Conservation (phyloP, 2,888 invertebrate species). For the Luperina testacea region DNA sequence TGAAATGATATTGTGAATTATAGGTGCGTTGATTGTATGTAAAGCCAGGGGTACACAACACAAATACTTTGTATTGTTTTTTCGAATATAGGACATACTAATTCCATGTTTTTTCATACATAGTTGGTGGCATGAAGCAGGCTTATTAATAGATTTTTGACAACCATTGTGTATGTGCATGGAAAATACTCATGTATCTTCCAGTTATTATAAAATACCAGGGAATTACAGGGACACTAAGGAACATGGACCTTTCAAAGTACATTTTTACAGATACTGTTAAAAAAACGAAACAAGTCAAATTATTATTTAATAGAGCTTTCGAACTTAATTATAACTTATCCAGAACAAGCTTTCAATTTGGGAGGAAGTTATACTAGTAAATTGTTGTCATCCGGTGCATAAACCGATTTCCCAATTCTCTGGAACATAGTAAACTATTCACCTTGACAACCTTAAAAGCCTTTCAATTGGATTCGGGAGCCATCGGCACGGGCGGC, state of each 20-base stretch:
- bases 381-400: conserved; percentile 16
- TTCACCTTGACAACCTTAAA: conserved; percentile 43
- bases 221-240: neutral
- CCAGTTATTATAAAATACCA: neutral
- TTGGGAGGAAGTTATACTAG: neutral
- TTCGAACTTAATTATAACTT: neutral
- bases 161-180: neutral
- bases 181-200: neutral
- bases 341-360: neutral
- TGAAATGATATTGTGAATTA: conserved; percentile 13
- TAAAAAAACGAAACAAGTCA: neutral
- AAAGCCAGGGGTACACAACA: neutral
- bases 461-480: conserved; percentile 51
- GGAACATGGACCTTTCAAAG: neutral
- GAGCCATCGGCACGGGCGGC: conserved; percentile 32
- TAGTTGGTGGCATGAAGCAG: neutral
- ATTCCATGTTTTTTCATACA: too few relatives aligned
- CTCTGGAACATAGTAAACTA: conserved; percentile 20
- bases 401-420: conserved; percentile 17
- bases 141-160: neutral
- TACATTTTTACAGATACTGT: neutral
- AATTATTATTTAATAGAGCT: neutral
- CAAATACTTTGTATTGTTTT: neutral
- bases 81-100: neutral
- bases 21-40: neutral